These are phyloP conservation scores for Drosophila nigrodunni DNA, from an alignment of 1,140 invertebrate species.

Conservation along the genomic window DNA sequence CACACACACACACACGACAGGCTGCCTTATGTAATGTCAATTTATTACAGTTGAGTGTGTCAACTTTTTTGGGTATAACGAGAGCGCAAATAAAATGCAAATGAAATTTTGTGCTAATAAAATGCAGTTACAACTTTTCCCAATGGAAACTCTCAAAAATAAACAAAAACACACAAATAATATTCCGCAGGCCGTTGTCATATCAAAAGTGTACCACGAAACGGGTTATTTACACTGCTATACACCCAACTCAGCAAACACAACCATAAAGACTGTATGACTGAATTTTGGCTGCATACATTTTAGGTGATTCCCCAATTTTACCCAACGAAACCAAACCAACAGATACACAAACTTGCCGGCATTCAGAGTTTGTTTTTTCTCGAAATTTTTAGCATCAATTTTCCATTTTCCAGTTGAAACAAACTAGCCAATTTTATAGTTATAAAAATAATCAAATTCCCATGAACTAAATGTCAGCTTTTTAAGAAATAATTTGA, in stretches of 20 bases:
- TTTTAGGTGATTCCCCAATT: constrained; percentile 65
- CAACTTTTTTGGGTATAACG: constrained; percentile 38
- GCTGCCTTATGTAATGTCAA: constrained; percentile 52
- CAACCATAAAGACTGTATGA: background rate
- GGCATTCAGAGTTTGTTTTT: constrained; percentile 65
- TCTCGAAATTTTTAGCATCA: constrained; percentile 36
- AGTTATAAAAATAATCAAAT: too few relatives aligned
- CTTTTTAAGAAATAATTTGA: too few relatives aligned
- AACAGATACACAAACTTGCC: constrained; percentile 58
- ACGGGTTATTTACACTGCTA: constrained; percentile 65
- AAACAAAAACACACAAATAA: constrained; percentile 33
- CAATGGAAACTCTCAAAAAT: constrained; percentile 42
- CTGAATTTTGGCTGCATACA: constrained; percentile 57
- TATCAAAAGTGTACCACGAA: constrained; percentile 54
- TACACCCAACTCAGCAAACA: constrained; percentile 13
- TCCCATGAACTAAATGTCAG: too few relatives aligned
- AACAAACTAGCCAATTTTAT: background rate
- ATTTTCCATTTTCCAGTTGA: background rate
- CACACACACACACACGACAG: background rate
- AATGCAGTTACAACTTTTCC: constrained; percentile 75
- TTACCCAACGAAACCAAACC: constrained; percentile 44
- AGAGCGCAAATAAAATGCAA: constrained; percentile 78
- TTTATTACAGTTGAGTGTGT: constrained; percentile 57
- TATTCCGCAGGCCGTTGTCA: constrained; percentile 28
- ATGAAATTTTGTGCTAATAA: constrained; percentile 78